Conservation (phyloP, 2,888 invertebrate species). For the Hydropsyche betteni region DNA sequence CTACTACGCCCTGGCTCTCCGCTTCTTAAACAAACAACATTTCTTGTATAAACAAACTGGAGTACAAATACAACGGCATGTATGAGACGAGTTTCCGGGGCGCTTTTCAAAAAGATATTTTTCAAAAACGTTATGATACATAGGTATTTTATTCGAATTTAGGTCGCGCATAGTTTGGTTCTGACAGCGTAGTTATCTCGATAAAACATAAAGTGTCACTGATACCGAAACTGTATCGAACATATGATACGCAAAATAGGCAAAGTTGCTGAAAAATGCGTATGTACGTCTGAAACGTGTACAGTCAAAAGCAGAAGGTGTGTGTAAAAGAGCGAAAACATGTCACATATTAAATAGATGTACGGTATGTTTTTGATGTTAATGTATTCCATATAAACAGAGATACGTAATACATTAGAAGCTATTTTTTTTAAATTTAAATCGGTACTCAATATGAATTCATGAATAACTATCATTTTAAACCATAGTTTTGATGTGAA, state of each 20-base stretch:
- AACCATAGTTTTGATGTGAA: too few relatives aligned
- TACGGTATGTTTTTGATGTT: not conserved
- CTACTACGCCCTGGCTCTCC: not conserved
- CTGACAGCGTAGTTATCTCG: too few relatives aligned
- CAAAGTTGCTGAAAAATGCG: not conserved
- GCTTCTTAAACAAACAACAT: slow-evolving; percentile 28
- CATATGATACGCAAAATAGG: not conserved
- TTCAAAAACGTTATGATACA: too few relatives aligned
- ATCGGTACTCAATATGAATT: not conserved
- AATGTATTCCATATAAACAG: not conserved
- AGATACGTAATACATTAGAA: not conserved
- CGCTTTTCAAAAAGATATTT: not conserved
- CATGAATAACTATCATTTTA: too few relatives aligned
- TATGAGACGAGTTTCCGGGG: not conserved
- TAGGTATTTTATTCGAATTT: too few relatives aligned
- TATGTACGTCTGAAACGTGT: not conserved
- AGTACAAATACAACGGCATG: not conserved
- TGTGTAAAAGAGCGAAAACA: slow-evolving; percentile 2
- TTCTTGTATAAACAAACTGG: slow-evolving; percentile 6
- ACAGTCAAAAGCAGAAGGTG: slow-evolving; percentile 16
- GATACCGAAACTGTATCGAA: too few relatives aligned
- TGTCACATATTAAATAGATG: not conserved
- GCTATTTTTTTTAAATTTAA: too few relatives aligned
- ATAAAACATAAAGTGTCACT: too few relatives aligned
- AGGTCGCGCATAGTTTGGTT: too few relatives aligned